Evolutionary conservation across 2,113 vertebrate genomes (phyloP), one percentile per base, ranked within the genome.

Genomic region (Natator depressus): DNA sequence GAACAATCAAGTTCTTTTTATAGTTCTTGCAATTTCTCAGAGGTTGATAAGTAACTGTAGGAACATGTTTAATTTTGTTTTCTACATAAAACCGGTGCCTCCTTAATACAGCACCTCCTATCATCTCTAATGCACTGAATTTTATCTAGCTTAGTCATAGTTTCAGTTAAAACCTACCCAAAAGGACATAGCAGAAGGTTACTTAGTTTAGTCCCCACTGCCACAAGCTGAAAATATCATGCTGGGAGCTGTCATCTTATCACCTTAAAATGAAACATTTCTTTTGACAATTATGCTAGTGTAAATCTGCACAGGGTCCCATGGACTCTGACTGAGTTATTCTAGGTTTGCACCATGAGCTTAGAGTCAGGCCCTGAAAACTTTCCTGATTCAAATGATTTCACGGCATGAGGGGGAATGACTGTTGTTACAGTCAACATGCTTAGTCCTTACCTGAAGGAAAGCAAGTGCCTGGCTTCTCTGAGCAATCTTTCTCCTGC

Each of bases 281-380:
- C 22, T 0, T 0, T 57, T 11, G 0, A 0, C 62, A 22, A 10
- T 5, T 53, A 3, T 47, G 49, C 29, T 7, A 1, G 29, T 3
- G 80, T 29, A 82, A 84, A 80, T 22, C 17, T 5, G 31, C 19
- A 2, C 72, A 13, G 10, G 42, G 3, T 46, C 72, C 72, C 24
- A 24, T 12, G 6, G 72, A 24, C 24, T 6, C 27, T 65, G 88
- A 50, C n/a, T 7, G 0, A 0, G 3, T 49, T 53, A 12, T 1
- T 3, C 49, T 86, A 82, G 65, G 3, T n/a, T 93, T 8, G 2
- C 14, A 53, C 14, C 3, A n/a, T 7, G 16, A 65, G 12, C 5
- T 24, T 89, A 82, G 59, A 75, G 46, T 13, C 87, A 17, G 2
- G 35, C 25, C 57, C 27, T 49, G 24, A 55, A 94, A 80, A 95